Base-by-base conservation (phyloP, 2,113 vertebrate genomes). In the Saimiri boliviensis region DNA sequence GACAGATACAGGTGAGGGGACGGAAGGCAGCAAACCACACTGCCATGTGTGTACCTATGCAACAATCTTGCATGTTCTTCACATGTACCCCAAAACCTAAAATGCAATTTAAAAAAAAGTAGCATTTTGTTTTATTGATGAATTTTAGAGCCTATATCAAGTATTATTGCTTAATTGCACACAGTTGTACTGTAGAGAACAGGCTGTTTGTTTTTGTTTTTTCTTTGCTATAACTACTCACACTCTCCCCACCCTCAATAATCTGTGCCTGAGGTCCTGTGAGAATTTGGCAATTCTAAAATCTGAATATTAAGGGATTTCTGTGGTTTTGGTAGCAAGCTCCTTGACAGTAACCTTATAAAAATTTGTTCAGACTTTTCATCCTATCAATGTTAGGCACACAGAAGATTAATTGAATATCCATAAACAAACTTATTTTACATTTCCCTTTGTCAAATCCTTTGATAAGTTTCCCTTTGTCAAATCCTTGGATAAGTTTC, bases 291-390 rank as follows among this genome's bases (percentile, higher is more conserved):
- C 81, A 94, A 77, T 89, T 88, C 94, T n/a, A 91, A 95, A 96
- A 91, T 93, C 96, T 97, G 97, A 95, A 96, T 93, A 84, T 54
- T 87, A 97, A 94, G 91, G 58, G 91, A 86, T 77, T 74, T 91
- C 94, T 97, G 79, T 93, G 73, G 91, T 83, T 83, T 94, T 56
- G 37, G 84, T 35, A 93, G 91, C 89, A 95, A 94, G 81, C 77
- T 93, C 87, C 45, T 94, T 83, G 63, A 89, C 49, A 89, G 79
- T 35, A 70, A 14, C 20, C 79, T 14, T 30, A 87, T 25, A 83
- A 93, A 45, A 86, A 70, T 27, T 10, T 90, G 40, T 80, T 84
- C 27, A 27, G 13, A 83, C 45, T 86, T 45, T 35, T 92, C 87
- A 54, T 86, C 56, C 81, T 91, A 30, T 25, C 30, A 52, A 5